Conservation (phyloP, 2,797 vertebrate genomes). For the Sebastiscus albofasciatus region DNA sequence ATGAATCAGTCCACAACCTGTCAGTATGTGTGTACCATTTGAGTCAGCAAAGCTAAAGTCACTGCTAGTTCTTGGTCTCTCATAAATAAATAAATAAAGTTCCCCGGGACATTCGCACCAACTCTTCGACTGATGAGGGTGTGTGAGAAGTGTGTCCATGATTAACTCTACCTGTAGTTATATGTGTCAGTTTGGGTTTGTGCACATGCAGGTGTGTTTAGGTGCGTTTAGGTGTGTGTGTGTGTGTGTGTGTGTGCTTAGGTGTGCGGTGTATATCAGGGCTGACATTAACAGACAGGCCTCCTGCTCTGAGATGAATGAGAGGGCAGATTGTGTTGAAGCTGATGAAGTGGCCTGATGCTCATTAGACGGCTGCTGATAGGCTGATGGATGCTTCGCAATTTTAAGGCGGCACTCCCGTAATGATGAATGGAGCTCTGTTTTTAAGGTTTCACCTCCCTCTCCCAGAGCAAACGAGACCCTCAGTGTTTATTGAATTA, state of each 20-base stretch:
- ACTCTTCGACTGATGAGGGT: neutral
- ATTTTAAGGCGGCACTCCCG: slow-evolving; percentile 30
- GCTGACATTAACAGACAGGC: slow-evolving; percentile 58
- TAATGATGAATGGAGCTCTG: slow-evolving; percentile 53
- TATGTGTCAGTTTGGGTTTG: neutral
- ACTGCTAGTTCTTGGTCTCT: neutral
- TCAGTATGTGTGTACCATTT: neutral
- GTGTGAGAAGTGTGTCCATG: neutral
- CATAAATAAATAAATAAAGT: neutral
- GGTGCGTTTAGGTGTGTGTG: neutral
- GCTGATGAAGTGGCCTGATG: slow-evolving; percentile 67
- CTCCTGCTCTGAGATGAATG: slow-evolving; percentile 64
- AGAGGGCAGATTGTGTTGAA: slow-evolving; percentile 67
- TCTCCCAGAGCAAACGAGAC: slow-evolving; percentile 10
- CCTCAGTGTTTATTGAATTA: slow-evolving; percentile 37
- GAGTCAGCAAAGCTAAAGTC: neutral
- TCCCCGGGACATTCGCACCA: neutral
- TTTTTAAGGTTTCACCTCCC: slow-evolving; percentile 16
- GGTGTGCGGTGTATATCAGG: neutral
- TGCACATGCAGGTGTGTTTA: neutral
- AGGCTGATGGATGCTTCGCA: slow-evolving; percentile 63
- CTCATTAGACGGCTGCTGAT: slow-evolving; percentile 62
- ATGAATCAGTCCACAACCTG: neutral
- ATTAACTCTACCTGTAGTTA: neutral
- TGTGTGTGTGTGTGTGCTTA: neutral